A percentile compares a stretch with the other conserved stretches of the same genome.
Evolutionary conservation across 2,113 vertebrate genomes (phyloP).

Genomic region (Grantiella picta): DNA sequence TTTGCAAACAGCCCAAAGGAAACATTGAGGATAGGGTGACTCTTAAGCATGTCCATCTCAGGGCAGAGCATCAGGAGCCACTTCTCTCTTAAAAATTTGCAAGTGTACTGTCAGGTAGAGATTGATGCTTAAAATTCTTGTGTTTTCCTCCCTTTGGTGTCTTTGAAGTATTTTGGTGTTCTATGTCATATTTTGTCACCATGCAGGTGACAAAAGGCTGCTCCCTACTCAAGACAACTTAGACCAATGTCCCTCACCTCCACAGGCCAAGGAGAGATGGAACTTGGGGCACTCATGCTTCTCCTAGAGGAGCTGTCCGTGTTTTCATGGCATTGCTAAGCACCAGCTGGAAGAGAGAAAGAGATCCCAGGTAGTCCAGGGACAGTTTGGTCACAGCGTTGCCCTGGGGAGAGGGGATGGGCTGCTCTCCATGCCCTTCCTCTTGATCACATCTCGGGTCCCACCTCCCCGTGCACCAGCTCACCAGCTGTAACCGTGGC

Average conservation of each 20-base stretch:
- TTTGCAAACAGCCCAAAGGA: not conserved
- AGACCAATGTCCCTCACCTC: not conserved
- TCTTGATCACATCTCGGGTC: not conserved
- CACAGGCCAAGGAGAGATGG: accelerated
- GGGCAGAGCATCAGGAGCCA: not conserved
- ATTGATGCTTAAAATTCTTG: not conserved
- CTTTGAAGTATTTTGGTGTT: not conserved
- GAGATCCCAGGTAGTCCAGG: not conserved
- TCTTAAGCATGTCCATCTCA: not conserved
- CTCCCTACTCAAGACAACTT: not conserved
- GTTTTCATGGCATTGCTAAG: not conserved
- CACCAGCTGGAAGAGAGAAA: not conserved
- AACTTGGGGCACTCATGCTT: not conserved
- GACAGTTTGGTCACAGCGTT: not conserved
- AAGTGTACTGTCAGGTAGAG: not conserved
- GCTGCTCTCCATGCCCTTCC: not conserved
- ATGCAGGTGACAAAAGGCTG: not conserved
- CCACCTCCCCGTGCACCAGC: accelerated
- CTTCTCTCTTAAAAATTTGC: not conserved
- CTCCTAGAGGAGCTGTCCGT: not conserved
- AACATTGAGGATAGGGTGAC: not conserved
- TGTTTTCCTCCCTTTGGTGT: not conserved
- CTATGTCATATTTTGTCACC: not conserved
- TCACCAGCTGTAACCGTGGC: accelerated
- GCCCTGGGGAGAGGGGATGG: not conserved